Evolutionary conservation across 2,888 invertebrate genomes (phyloP), one percentile per base, ranked within the genome.

Genomic region (Agrotis puta): DNA sequence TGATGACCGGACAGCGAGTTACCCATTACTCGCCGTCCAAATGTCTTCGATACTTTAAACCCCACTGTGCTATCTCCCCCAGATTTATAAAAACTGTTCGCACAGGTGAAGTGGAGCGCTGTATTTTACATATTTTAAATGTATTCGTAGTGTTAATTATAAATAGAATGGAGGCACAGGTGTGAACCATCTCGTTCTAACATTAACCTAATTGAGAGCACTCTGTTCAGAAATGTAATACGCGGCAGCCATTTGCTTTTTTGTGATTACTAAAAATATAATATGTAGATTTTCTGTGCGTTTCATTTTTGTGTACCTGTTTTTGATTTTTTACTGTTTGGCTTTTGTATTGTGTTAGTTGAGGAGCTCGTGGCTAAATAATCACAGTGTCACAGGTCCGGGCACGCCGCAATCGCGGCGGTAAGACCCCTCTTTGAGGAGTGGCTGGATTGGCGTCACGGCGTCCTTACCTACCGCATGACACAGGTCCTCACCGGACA

Each of bases 101-200:
- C 51, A 33, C 79, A 79, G 65, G 74, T 76, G 57, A 59, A 76
- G 4, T 39, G 63, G 33, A 33, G 39, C 62, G 20, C 11, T 43
- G 20, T 54, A 54, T 77, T 75, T 75, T 51, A 64, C 24, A 62
- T 58, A 70, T 70, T 78, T 65, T 51, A 78, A 62, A 75, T 64
- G 64, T 75, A 59, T 74, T 67, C 48, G 47, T 57, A 63, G 61
- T 67, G 61, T 70, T 68, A 64, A 50, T 67, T 87, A 79, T 79
- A 74, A 78, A 86, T 86, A 86, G 86, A 75, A 66, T 16, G 64
- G 11, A 66, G 51, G 77, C 78, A 71, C 86, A 86, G 87, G 86
- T 87, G 87, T 61, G 57, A 71, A 76, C 64, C 64, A 74, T 85
- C 79, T 76, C 66, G 51, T 54, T 65, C 70, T 63, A 73, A 65